Evolutionary conservation across 2,113 vertebrate species (phyloP), one percentile per base, ranked within the genome.

Genomic region (Python bivittatus): DNA sequence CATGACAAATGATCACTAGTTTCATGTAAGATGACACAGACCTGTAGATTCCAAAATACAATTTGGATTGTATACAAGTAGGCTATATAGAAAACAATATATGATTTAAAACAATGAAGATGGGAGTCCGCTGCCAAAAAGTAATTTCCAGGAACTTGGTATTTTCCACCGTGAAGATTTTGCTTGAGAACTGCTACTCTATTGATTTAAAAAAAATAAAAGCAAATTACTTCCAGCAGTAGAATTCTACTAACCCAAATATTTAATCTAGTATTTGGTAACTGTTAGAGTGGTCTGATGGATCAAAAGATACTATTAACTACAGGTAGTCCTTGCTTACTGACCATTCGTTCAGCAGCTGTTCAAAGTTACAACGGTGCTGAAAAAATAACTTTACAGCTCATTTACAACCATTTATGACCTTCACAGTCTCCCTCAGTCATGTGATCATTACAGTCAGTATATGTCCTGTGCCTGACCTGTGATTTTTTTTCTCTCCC

Each of bases 91-190:
- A 84, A 88, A 17, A 83, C 68, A 61, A 6, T 60, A 29, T 6
- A 8, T 0, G 57, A 64, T 53, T 99, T 96, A 99, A 96, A 99
- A 99, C 68, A 99, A 97, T 0, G 98, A 98, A 84, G 99, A 98
- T 5, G 99, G 99, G 86, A 99, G 98, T 10, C 99, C 98, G 0
- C 95, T 98, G 89, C 99, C 99, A 90, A 99, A 99, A 54, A 99
- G 98, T 1, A 99, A 97, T 93, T 95, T 98, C 99, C 99, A 99
- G 13, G 99, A 99, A 88, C 98, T 97, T 0, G 99, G 99, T 68
- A 98, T 97, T 97, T 98, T 99, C 99, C 99, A 99, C 0, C 96
- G 97, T 25, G 97, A 95, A 7, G 96, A 61, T 42, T 93, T 61
- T 38, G 92, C 88, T 61, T 93, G 20, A 42, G 93, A 93, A 93